Evolutionary conservation across 92 coral and sea anemone species (phyloP).

Genomic region (Heliopora coerulea): DNA sequence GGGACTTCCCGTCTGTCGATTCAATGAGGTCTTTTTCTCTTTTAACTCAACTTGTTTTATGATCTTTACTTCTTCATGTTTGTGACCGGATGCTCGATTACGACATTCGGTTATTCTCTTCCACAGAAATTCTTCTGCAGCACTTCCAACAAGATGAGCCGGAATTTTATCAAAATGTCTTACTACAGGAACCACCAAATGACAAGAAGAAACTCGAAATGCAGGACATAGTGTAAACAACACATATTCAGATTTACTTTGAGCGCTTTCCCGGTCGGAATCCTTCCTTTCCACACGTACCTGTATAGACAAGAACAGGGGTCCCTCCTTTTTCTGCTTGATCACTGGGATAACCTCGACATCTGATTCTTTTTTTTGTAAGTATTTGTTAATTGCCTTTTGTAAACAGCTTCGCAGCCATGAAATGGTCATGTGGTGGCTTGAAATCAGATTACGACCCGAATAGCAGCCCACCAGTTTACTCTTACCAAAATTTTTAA

Average conservation of each 20-base stretch:
- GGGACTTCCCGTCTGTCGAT: too few species aligned
- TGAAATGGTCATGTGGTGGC: slow-evolving; percentile 3
- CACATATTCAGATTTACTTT: neutral
- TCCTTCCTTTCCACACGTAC: neutral
- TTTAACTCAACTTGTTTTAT: neutral
- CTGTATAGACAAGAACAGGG: neutral
- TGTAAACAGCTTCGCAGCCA: slow-evolving; percentile 9
- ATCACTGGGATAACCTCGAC: neutral
- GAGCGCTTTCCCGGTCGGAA: neutral
- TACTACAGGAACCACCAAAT: neutral
- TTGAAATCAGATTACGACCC: neutral
- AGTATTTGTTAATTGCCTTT: neutral
- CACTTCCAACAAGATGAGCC: neutral
- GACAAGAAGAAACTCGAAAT: neutral
- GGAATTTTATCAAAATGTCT: too few species aligned
- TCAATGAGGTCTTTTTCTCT: neutral
- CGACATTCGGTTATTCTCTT: neutral
- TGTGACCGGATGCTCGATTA: neutral
- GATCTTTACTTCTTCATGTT: neutral
- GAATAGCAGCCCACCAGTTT: neutral
- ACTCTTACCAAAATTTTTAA: neutral
- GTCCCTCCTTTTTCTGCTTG: neutral
- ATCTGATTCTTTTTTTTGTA: neutral
- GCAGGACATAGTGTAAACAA: neutral
- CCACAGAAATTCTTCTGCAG: neutral